Evolutionary conservation across 2,113 vertebrate genomes (phyloP).

Genomic region (Pampusana beccarii): DNA sequence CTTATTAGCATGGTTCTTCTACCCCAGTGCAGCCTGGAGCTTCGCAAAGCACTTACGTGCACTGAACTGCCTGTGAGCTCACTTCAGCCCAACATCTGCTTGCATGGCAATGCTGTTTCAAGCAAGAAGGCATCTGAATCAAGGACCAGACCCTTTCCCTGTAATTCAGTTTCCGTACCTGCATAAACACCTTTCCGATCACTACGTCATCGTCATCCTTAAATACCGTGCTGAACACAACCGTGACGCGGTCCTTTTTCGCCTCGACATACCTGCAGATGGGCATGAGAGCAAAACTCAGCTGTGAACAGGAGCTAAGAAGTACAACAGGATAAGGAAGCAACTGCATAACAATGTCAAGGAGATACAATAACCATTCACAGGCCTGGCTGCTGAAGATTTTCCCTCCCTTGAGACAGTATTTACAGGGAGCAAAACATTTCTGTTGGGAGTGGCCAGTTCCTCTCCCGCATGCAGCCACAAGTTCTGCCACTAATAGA

Average conservation of each 20-base stretch:
- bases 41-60: not conserved
- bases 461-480: slow-evolving; percentile 9
- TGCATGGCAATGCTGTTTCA: not conserved
- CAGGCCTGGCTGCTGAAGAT: not conserved
- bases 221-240: slow-evolving; percentile 99
- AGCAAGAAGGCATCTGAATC: not conserved
- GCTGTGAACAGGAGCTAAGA: not conserved
- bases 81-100: not conserved
- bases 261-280: slow-evolving; percentile 93
- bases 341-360: not conserved
- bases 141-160: not conserved
- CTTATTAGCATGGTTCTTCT: not conserved
- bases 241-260: slow-evolving; percentile 97
- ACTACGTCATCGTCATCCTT: slow-evolving; percentile 98
- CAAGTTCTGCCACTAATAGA: slow-evolving; percentile 5
- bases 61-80: not conserved
- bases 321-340: not conserved
- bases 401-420: not conserved
- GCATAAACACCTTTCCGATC: slow-evolving; percentile 99
- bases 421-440: slow-evolving; percentile 9
- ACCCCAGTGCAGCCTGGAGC: not conserved
- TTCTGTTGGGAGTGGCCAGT: not conserved
- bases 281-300: slow-evolving; percentile 8
- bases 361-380: not conserved
- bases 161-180: slow-evolving; percentile 76